Percentiles rank a stretch among this genome's conserved stretches.
phyloP scores from a whole-genome alignment of 2,888 invertebrate genomes.

The Ochropleura plecta region DNA sequence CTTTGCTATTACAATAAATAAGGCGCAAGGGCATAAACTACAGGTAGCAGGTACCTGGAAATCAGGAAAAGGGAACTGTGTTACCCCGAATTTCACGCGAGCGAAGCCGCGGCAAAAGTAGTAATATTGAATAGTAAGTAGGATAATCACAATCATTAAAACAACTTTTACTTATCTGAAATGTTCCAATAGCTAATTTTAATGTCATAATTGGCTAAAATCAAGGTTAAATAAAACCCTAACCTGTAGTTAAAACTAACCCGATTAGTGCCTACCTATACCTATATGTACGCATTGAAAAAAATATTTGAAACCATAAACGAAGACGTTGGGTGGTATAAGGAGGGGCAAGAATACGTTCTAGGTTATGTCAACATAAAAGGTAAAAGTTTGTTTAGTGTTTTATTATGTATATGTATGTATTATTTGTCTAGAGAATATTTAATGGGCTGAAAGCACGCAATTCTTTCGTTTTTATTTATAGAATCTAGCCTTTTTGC shows the following conservation, averaged over 20 bases:
- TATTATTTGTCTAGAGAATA: conserved; percentile 16
- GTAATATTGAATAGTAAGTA: no score
- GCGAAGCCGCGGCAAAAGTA: no score
- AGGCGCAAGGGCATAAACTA: no score
- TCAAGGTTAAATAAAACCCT: neutral
- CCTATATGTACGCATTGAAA: neutral
- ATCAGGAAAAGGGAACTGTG: no score
- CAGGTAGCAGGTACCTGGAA: no score
- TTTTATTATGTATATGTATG: neutral
- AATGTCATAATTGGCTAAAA: no score
- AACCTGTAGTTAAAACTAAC: neutral
- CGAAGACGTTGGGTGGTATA: neutral
- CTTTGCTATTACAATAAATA: no score
- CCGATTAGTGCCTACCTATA: neutral
- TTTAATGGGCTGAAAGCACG: conserved; percentile 22
- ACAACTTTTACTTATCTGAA: no score
- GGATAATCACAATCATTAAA: no score
- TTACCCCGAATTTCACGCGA: no score
- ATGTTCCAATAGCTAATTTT: no score
- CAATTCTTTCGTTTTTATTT: neutral
- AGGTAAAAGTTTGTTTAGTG: conserved; percentile 5
- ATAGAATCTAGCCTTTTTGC: no score
- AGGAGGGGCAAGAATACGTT: neutral
- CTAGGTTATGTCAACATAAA: conserved; percentile 19
- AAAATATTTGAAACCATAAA: conserved; percentile 1